Conservation (phyloP, 2,888 invertebrate species). For the Elegia similella region DNA sequence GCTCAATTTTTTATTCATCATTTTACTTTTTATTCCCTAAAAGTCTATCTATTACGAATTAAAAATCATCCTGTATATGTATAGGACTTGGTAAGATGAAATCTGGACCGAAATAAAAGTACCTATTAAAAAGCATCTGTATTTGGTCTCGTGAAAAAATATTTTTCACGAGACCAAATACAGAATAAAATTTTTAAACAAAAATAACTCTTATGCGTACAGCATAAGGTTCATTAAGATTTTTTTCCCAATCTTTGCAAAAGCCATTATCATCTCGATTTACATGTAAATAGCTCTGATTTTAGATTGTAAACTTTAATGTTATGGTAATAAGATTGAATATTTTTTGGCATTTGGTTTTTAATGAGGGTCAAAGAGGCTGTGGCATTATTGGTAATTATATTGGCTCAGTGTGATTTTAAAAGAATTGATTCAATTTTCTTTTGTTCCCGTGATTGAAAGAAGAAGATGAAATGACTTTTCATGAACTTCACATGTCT, state of each 20-base stretch:
- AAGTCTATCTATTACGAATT: too few species aligned
- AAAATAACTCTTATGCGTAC: background rate
- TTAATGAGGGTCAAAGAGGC: constrained; percentile 33
- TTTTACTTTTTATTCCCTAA: too few species aligned
- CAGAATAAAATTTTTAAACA: background rate
- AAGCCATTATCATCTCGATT: constrained; percentile 39
- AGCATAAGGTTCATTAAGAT: background rate
- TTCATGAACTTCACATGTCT: too few species aligned
- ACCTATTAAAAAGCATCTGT: too few species aligned
- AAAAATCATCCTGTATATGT: too few species aligned
- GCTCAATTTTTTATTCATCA: too few species aligned
- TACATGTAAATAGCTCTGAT: constrained; percentile 49
- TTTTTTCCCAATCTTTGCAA: constrained; percentile 21
- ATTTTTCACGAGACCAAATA: background rate
- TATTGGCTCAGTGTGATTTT: constrained; percentile 19
- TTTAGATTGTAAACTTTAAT: constrained; percentile 42
- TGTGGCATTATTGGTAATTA: constrained; percentile 27
- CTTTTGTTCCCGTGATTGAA: background rate
- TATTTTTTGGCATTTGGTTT: constrained; percentile 20
- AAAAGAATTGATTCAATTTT: constrained; percentile 20
- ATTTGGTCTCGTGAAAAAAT: too few species aligned
- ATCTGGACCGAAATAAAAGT: too few species aligned
- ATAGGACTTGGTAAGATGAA: too few species aligned
- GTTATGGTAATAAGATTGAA: constrained; percentile 34
- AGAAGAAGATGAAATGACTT: background rate